Percentiles rank a stretch among this genome's conserved stretches.
phyloP scores from a whole-genome alignment of 2,797 vertebrate genomes.

The Eidolon dupreanum region DNA sequence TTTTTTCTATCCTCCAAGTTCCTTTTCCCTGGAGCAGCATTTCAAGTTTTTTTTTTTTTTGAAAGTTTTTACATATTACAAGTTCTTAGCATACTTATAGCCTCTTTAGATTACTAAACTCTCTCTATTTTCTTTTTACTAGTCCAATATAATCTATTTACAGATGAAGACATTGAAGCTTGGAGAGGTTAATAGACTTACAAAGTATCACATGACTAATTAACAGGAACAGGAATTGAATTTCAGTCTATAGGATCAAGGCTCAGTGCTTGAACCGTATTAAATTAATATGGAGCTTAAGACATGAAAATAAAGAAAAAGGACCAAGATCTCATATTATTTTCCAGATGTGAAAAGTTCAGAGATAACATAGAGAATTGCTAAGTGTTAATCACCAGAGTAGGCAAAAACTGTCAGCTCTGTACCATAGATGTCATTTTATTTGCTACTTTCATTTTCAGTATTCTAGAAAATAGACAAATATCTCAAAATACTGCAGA shows the following conservation, averaged over 20 bases:
- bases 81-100: neutral
- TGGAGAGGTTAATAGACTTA: neutral
- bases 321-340: neutral
- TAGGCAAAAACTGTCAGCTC: neutral
- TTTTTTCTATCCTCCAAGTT: neutral
- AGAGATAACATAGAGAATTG: neutral
- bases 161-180: neutral
- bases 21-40: neutral
- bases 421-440: neutral
- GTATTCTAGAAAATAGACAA: neutral
- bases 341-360: neutral
- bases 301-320: neutral
- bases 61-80: neutral
- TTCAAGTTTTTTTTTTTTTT: neutral
- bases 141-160: neutral
- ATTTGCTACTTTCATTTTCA: conserved; percentile 20
- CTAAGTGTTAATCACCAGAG: neutral
- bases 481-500: conserved; percentile 13
- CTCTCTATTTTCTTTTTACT: neutral
- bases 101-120: neutral
- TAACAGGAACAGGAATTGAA: neutral
- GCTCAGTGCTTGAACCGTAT: neutral
- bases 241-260: neutral
- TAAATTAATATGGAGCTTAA: neutral
- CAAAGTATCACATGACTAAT: neutral